Evolutionary conservation across 2,113 vertebrate genomes (phyloP), one percentile per base, ranked within the genome.

Genomic region (Laticauda colubrina): DNA sequence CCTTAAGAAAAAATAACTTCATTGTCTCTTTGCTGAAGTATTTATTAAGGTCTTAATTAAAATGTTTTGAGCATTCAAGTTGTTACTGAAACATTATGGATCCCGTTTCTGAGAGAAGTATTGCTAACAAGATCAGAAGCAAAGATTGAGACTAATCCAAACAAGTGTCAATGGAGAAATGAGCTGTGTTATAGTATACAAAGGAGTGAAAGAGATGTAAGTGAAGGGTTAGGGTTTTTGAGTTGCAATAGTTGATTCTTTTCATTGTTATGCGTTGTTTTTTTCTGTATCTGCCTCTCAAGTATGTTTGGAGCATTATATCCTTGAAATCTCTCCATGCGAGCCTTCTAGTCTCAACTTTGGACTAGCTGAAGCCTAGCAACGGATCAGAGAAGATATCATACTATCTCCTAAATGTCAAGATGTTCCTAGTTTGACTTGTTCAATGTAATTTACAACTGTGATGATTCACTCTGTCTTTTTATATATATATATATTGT

Each of bases 381-480:
- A 81, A 81, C 21, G 96, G 88, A 21, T 45, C 93, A 90, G 94
- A 94, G 88, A 96, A 95, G 95, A 59, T 87, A 95, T 81, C 92
- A 90, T 95, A 86, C 94, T 96, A 96, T 97, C 2, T 89, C 94
- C 39, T 95, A 94, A 96, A 94, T 96, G 92, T 95, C 92, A 94
- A 89, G 90, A 12, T 90, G 91, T 64, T 96, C 39, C 90, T 94
- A 95, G 95, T 59, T 91, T 45, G 85, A 85, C 89, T 96, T 97
- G 92, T 94, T 95, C 94, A 95, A 57, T 95, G 91, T 45, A 93
- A 93, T 97, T 96, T 96, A 51, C 95, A 97, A 91, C 54, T 94
- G 59, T 89, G 75, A 90, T 96, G 96, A 94, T 91, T 93, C 93
- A 94, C 29, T 93, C 92, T 95, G 95, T 86, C 90, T 94, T 96